Conservation (phyloP, 2,797 vertebrate species). For the Huso huso region DNA sequence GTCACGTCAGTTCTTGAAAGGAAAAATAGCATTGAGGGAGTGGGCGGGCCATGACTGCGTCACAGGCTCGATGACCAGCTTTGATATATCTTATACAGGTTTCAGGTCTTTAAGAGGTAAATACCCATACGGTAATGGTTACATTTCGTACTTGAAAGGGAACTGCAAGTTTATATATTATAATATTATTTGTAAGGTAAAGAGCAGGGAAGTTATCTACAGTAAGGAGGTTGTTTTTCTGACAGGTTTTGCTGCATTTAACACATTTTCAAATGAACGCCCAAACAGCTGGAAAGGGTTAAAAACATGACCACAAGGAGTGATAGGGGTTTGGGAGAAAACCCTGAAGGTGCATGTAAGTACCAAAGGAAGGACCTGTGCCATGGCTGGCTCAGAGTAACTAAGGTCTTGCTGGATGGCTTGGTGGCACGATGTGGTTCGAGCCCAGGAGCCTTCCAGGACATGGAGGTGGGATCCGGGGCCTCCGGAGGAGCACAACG, state of each 20-base stretch:
- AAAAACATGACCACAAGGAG: conserved; percentile 47
- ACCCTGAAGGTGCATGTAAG: conserved; percentile 32
- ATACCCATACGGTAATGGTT: no score
- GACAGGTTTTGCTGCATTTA: conserved; percentile 21
- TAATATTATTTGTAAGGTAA: no score
- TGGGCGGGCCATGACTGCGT: no score
- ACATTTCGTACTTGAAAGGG: no score
- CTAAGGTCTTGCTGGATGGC: conserved; percentile 50
- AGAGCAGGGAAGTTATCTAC: no score
- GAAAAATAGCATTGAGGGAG: no score
- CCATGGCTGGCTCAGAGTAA: conserved; percentile 58
- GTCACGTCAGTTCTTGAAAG: no score
- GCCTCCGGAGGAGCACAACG: conserved; percentile 53
- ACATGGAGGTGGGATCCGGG: conserved; percentile 71
- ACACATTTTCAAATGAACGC: background rate
- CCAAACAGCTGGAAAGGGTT: conserved; percentile 44
- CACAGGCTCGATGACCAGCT: no score
- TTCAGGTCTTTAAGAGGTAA: no score
- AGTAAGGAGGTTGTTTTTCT: background rate
- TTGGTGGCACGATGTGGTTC: conserved; percentile 33
- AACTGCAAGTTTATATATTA: no score
- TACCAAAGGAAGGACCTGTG: conserved; percentile 62
- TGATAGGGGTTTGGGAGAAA: background rate
- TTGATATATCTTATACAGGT: no score
- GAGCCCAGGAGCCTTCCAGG: conserved; percentile 64